These are phyloP conservation scores for Cossypha caffra DNA, from an alignment of 2,797 vertebrate species.

Conservation along the genomic window DNA sequence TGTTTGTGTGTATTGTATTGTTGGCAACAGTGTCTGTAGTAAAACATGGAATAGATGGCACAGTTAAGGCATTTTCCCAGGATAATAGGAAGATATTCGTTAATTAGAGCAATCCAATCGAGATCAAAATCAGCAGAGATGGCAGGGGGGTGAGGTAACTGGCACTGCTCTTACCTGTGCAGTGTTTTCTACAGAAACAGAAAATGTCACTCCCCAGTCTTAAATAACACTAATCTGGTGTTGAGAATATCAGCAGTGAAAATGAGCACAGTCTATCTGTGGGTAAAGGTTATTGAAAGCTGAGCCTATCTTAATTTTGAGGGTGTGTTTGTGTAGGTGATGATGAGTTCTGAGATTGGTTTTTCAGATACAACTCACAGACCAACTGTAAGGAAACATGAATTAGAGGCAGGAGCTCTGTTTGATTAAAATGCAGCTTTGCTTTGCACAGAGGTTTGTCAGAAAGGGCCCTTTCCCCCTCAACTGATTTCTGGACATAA, in stretches of 20 bases:
- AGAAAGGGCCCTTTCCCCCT: neutral
- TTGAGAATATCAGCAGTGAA: neutral
- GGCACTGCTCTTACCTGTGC: neutral
- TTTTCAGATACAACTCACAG: neutral
- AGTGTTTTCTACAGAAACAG: neutral
- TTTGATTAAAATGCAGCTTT: neutral
- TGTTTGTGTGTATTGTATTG: slow-evolving; percentile 31
- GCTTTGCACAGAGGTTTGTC: neutral
- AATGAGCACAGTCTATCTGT: neutral
- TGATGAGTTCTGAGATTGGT: slow-evolving; percentile 16
- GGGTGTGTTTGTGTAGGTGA: neutral
- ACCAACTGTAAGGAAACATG: neutral
- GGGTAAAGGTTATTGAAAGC: slow-evolving; percentile 21
- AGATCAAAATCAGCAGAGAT: slow-evolving; percentile 24
- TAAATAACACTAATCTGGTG: neutral
- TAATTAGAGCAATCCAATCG: neutral
- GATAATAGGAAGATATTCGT: neutral
- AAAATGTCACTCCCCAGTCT: slow-evolving; percentile 1
- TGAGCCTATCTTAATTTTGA: slow-evolving; percentile 2
- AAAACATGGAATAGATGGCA: neutral
- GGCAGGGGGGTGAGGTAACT: slow-evolving; percentile 4
- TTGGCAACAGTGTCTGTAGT: slow-evolving; percentile 23
- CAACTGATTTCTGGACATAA: neutral
- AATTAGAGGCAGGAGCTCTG: neutral
- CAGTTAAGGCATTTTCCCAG: neutral